phyloP scores from a whole-genome alignment of 2,888 invertebrate species.

The Xanthia togata region DNA sequence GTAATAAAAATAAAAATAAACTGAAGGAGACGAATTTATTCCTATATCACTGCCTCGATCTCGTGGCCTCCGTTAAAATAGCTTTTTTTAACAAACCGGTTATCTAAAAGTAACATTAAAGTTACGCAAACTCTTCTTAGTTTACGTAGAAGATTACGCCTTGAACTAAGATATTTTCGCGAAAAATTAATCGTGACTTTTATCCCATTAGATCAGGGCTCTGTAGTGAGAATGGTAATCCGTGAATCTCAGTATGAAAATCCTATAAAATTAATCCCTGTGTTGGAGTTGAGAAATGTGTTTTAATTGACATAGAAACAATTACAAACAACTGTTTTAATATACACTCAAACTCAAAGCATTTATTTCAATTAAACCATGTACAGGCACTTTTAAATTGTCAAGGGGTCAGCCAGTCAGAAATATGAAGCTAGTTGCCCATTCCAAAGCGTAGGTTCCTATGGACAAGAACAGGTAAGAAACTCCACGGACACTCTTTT shows the following conservation, averaged over 20 bases:
- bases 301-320: background rate
- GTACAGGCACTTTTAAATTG: too few species aligned
- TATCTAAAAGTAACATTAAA: background rate
- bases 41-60: background rate
- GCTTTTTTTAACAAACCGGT: background rate
- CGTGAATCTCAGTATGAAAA: background rate
- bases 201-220: slow-evolving; percentile 5
- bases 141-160: background rate
- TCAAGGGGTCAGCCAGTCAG: too few species aligned
- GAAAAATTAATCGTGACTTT: slow-evolving; percentile 36
- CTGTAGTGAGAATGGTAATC: background rate
- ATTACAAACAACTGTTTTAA: too few species aligned
- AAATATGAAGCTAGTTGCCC: too few species aligned
- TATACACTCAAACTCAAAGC: too few species aligned
- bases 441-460: too few species aligned
- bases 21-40: too few species aligned
- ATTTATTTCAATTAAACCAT: too few species aligned
- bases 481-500: too few species aligned
- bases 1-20: too few species aligned
- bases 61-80: background rate
- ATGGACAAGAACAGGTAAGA: too few species aligned
- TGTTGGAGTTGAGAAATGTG: background rate
- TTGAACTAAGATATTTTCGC: slow-evolving; percentile 11
- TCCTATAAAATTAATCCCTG: background rate
- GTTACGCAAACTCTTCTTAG: background rate